These are phyloP conservation scores for Lasioglossum oenotherae DNA, from an alignment of 2,888 invertebrate species.

Conservation along the genomic window DNA sequence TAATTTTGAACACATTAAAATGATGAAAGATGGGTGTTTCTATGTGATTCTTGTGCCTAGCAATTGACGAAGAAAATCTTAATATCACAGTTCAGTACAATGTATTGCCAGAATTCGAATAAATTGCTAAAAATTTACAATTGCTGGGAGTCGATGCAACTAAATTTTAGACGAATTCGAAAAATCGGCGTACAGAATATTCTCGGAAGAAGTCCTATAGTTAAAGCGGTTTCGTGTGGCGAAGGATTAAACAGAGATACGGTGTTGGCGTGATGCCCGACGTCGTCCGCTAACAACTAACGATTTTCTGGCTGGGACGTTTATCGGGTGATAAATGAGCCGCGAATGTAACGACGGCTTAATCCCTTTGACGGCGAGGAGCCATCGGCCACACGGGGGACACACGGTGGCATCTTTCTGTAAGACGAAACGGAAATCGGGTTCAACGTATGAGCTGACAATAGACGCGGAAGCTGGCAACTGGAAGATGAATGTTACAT, in stretches of 20 bases:
- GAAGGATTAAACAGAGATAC: conserved; percentile 26
- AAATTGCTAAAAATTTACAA: neutral
- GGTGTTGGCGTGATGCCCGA: conserved; percentile 54
- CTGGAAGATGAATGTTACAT: conserved; percentile 70
- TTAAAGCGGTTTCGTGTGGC: neutral
- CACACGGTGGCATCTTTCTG: conserved; percentile 38
- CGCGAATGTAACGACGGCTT: conserved; percentile 74
- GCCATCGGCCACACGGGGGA: conserved; percentile 24
- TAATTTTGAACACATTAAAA: too few relatives aligned
- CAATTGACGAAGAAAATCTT: neutral
- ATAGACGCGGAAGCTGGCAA: conserved; percentile 69
- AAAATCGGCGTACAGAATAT: neutral
- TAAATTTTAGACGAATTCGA: neutral
- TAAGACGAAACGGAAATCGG: conserved; percentile 29
- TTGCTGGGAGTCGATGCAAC: neutral
- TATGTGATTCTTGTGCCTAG: too few relatives aligned
- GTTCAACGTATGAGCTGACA: conserved; percentile 64
- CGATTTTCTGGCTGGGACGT: conserved; percentile 70
- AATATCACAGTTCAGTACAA: neutral
- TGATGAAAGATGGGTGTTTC: too few relatives aligned
- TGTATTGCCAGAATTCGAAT: neutral
- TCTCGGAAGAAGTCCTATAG: neutral
- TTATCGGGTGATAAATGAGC: conserved; percentile 77
- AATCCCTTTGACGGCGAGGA: conserved; percentile 71
- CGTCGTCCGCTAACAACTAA: conserved; percentile 48